Conservation (phyloP, 2,888 invertebrate species). For the Craniophora ligustri region DNA sequence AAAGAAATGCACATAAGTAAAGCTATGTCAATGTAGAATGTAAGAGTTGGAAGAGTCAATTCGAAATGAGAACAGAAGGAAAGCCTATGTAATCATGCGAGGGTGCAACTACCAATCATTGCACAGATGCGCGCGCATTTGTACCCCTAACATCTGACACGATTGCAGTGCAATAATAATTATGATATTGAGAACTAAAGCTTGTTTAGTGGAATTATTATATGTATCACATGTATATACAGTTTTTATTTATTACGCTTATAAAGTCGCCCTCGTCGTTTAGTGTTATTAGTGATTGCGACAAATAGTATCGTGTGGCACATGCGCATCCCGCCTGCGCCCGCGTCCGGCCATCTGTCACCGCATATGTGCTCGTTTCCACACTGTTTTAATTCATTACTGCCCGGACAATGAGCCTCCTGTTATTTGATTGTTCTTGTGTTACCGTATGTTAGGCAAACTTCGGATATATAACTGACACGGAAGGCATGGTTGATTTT, state of each 20-base stretch:
- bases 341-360: constrained; percentile 87
- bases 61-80: constrained; percentile 64
- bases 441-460: constrained; percentile 23
- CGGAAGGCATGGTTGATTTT: constrained; percentile 17
- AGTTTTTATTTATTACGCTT: constrained; percentile 56
- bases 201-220: constrained; percentile 36
- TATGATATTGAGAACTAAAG: constrained; percentile 57
- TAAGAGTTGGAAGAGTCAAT: constrained; percentile 46
- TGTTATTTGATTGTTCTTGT: constrained; percentile 72
- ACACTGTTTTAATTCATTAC: constrained; percentile 86
- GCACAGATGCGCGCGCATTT: constrained; percentile 82
- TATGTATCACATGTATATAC: constrained; percentile 37
- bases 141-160: constrained; percentile 56
- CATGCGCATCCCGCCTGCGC: constrained; percentile 76
- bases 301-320: constrained; percentile 80
- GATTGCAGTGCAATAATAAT: constrained; percentile 51
- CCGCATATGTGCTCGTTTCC: constrained; percentile 82
- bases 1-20: constrained; percentile 65
- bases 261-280: constrained; percentile 62
- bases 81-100: constrained; percentile 63
- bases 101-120: constrained; percentile 71
- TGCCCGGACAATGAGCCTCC: constrained; percentile 73
- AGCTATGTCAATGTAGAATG: constrained; percentile 16
- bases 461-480: neutral
- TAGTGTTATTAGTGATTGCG: constrained; percentile 76